Percentiles rank a stretch among this genome's conserved stretches.
Evolutionary conservation across 2,888 invertebrate genomes (phyloP).

Genomic region (Rhyacophila evoluta): DNA sequence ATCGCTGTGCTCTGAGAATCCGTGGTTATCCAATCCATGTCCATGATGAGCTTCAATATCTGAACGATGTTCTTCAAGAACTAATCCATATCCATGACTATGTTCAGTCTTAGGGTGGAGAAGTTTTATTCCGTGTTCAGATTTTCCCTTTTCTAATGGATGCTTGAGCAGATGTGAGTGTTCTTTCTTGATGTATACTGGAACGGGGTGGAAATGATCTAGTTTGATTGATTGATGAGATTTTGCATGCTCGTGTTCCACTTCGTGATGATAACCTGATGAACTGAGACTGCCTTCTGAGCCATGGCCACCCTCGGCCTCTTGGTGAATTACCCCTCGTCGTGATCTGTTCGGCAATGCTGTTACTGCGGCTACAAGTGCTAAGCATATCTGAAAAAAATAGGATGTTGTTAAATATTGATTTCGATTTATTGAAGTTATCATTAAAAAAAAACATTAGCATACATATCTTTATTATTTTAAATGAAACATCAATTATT

Average conservation of each 20-base stretch:
- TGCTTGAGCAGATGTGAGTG: conserved; percentile 75
- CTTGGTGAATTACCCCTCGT: conserved; percentile 64
- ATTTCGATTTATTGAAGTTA: too few species aligned
- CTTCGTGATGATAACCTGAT: conserved; percentile 71
- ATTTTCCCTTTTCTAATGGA: conserved; percentile 74
- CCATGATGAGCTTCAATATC: conserved; percentile 62
- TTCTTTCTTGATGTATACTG: conserved; percentile 77
- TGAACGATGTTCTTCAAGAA: conserved; percentile 69
- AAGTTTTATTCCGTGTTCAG: conserved; percentile 71
- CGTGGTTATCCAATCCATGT: conserved; percentile 42
- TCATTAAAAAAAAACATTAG: too few species aligned
- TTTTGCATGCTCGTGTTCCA: conserved; percentile 76
- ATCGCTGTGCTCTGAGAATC: conserved; percentile 49
- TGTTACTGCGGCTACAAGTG: conserved; percentile 65
- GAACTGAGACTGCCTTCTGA: conserved; percentile 59
- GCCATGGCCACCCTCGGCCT: conserved; percentile 60
- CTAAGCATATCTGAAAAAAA: conserved; percentile 67
- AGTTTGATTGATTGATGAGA: conserved; percentile 79
- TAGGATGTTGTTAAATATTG: too few species aligned
- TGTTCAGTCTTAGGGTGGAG: conserved; percentile 74
- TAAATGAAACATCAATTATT: too few species aligned
- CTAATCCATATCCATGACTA: conserved; percentile 71
- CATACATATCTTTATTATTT: too few species aligned
- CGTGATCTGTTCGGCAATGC: conserved; percentile 60
- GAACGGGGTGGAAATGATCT: conserved; percentile 78